Evolutionary conservation across 2,113 vertebrate genomes (phyloP).

Genomic region (Odobenus rosmarus): DNA sequence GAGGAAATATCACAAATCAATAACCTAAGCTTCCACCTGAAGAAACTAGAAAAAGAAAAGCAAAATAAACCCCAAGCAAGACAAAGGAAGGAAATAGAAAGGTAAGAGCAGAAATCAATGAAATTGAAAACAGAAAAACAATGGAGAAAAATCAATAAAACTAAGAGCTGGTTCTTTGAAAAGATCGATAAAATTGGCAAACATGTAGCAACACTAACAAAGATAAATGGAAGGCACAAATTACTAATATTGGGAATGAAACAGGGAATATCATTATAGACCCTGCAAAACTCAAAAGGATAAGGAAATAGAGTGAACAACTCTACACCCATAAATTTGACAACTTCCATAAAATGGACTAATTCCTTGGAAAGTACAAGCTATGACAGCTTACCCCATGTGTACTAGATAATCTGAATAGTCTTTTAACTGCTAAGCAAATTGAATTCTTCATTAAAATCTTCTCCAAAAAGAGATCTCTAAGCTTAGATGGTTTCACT

Average conservation of each 20-base stretch:
- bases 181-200: constrained; percentile 12
- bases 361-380: constrained; percentile 17
- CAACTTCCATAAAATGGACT: not conserved
- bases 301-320: not conserved
- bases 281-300: not conserved
- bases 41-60: not conserved
- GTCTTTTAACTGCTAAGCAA: constrained; percentile 8
- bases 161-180: constrained; percentile 40
- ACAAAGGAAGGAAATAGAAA: not conserved
- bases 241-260: constrained; percentile 9
- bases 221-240: not conserved
- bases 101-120: not conserved
- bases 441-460: not conserved
- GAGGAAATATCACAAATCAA: not conserved
- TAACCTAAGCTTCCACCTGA: not conserved
- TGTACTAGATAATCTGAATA: constrained; percentile 19
- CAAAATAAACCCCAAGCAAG: not conserved
- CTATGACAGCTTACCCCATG: not conserved
- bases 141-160: not conserved
- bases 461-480: not conserved
- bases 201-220: not conserved
- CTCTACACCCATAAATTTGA: not conserved
- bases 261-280: not conserved
- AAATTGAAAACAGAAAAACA: constrained; percentile 17
- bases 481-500: not conserved